Base-by-base conservation (phyloP, 2,888 invertebrate species). In the Acronicta psi region DNA sequence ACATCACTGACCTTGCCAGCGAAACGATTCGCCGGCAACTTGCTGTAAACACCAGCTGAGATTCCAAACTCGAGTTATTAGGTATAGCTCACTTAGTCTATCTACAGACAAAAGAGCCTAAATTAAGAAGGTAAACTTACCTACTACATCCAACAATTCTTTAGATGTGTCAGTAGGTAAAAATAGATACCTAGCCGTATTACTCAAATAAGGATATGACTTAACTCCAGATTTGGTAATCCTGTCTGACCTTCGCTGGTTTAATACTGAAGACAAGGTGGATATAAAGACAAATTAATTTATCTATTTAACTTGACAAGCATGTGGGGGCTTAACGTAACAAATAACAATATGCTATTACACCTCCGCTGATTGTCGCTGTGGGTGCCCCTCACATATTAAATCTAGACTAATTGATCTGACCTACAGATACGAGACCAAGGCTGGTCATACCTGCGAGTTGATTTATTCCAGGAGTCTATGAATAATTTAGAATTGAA, bases 1-100 rank as follows among this genome's bases (percentile, higher is more conserved):
- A 93, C 93, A 91, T 94, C 93, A 94, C 82, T 88, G 90, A 84
- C 93, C 93, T 93, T 91, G 93, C 73, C 51, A 49, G 75, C 81
- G 72, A 74, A 84, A 79, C 83, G 83, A 82, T 86, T 84, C 85
- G 81, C 82, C 75, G 77, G 77, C 82, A 84, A 82, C 80, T 81
- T 77, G 82, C 81, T 80, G 81, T 87, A 85, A 89, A 88, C 85
- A 88, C 84, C 85, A 86, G 83, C 87, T 83, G 85, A 86, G 84
- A 87, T 87, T 89, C 80, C 67, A 73, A 80, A 78, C 70, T 75
- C 62, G 57, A 70, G 62, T 55, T 69, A 61, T 55, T 69, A 61
- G 11, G 40, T 57, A 53, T 14, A 37, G 11, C n/a, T 47, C 34
- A 34, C n/a, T n/a, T n/a, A n/a, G 11, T 11, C 23, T 37, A 47